Evolutionary conservation across 2,888 invertebrate genomes (phyloP), one percentile per base, ranked within the genome.

Genomic region (Alloscopus bannaensis): DNA sequence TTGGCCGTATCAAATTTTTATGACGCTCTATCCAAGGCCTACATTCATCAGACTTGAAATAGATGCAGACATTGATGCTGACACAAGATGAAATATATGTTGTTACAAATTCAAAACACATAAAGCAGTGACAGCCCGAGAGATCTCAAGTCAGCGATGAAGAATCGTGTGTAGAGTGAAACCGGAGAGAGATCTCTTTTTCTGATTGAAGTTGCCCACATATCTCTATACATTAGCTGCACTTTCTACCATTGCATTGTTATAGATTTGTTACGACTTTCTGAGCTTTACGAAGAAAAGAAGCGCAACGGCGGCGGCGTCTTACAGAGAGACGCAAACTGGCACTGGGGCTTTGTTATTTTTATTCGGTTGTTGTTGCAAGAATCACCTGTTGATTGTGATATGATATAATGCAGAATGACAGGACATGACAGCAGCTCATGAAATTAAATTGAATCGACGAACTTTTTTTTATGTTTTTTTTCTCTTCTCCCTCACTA

Each of bases 391-490:
- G 79, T 72, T 72, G 79, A 72, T 72, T 72, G 72, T 79, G 79
- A 72, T 79, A 79, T 79, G 79, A 72, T 79, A 68, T 79, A 79
- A 79, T 79, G 72, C 47, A 45, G 72, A 72, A 72, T 79, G 79
- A 72, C 79, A 79, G 70, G 79, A 72, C 79, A 79, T 79, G 79
- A 79, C 79, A 79, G 79, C 72, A 28, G 79, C 79, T 79, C 79
- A 79, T 79, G 79, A 79, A 79, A 79, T 72, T 79, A 72, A 79
- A 79, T 79, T 72, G 79, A 79, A 72, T 79, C 72, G 72, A 72
- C 68, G 66, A 45, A 59, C 40, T 76, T 26, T 36, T 55, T 78
- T 78, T 78, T 78, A 71, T 71, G 68, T 52, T 68, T 68, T 60
- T 36, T 40, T 60, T 24, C 36, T 36, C 36, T 36, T 13, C 6